A percentile compares a stretch with the other conserved stretches of the same genome.
Evolutionary conservation across 1,140 invertebrate species (phyloP).

Genomic region (Radopholus similis): DNA sequence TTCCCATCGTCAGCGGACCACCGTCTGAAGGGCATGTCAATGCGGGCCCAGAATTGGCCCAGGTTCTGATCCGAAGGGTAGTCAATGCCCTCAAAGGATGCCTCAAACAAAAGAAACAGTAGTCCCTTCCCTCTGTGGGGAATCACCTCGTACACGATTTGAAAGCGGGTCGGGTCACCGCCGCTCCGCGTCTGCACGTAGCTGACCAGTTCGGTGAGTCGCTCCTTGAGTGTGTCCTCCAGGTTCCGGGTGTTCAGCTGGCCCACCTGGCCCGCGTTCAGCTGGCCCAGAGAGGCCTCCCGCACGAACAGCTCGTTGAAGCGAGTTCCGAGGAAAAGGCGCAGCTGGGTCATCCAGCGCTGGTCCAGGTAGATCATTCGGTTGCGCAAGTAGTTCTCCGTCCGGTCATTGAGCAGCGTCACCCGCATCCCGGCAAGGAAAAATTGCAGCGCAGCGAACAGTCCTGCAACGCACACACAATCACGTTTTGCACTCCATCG

Average conservation of each 20-base stretch:
- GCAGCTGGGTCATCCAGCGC: slow-evolving; percentile 4
- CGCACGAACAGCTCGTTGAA: slow-evolving; percentile 6
- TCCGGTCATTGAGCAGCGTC: slow-evolving; percentile 11
- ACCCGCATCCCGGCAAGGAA: slow-evolving; percentile 1
- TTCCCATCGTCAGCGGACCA: no score
- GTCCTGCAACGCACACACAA: background rate
- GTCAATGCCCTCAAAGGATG: no score
- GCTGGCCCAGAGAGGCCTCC: background rate
- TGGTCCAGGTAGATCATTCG: slow-evolving; percentile 4
- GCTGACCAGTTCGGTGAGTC: background rate
- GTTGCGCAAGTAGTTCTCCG: slow-evolving; percentile 11
- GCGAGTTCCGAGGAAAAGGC: slow-evolving; percentile 13
- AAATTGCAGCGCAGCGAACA: background rate
- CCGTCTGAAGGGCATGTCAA: no score
- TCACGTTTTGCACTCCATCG: background rate
- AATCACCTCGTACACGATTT: no score
- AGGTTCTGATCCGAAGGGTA: no score
- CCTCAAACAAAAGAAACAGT: no score
- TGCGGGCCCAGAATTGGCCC: no score
- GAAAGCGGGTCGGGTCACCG: no score
- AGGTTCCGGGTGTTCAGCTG: background rate
- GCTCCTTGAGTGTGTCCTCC: background rate
- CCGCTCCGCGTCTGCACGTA: background rate
- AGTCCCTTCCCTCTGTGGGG: no score
- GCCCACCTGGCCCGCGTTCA: background rate